Conservation (phyloP, 2,797 vertebrate genomes). For the Dallia pectoralis region DNA sequence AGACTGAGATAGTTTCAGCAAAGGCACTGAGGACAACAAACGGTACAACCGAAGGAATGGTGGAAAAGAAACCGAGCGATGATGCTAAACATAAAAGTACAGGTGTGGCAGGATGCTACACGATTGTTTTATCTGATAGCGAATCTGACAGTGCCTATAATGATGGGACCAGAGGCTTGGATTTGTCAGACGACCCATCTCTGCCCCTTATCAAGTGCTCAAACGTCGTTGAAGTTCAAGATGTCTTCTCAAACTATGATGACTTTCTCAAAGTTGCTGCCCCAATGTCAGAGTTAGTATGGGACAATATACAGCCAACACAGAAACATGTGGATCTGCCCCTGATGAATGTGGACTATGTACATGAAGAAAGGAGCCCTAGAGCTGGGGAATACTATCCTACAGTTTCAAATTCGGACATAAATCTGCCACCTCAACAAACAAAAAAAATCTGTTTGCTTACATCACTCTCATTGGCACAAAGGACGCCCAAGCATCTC, state of each 20-base stretch:
- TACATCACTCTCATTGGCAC: slow-evolving; percentile 6
- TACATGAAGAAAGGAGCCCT: neutral
- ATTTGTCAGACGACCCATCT: neutral
- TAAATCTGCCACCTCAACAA: neutral
- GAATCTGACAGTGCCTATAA: neutral
- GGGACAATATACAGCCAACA: neutral
- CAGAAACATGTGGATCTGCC: neutral
- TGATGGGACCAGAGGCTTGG: neutral
- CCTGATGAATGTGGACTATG: neutral
- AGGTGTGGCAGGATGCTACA: slow-evolving; percentile 4
- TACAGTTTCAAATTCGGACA: neutral
- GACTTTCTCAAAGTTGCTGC: slow-evolving; percentile 12
- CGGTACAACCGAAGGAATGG: neutral
- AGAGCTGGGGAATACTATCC: neutral
- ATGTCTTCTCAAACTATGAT: slow-evolving; percentile 8
- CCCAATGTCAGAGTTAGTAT: neutral
- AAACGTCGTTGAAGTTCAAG: slow-evolving; percentile 9
- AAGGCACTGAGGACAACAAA: neutral
- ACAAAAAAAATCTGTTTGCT: neutral
- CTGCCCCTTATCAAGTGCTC: neutral
- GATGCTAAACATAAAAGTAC: neutral
- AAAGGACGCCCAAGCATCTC: neutral
- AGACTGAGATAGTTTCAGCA: neutral
- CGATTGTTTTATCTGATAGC: slow-evolving; percentile 11
- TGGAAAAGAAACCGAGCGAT: neutral